Evolutionary conservation across 1,140 invertebrate species (phyloP), one percentile per base, ranked within the genome.

Genomic region (Globodera ellingtonae): DNA sequence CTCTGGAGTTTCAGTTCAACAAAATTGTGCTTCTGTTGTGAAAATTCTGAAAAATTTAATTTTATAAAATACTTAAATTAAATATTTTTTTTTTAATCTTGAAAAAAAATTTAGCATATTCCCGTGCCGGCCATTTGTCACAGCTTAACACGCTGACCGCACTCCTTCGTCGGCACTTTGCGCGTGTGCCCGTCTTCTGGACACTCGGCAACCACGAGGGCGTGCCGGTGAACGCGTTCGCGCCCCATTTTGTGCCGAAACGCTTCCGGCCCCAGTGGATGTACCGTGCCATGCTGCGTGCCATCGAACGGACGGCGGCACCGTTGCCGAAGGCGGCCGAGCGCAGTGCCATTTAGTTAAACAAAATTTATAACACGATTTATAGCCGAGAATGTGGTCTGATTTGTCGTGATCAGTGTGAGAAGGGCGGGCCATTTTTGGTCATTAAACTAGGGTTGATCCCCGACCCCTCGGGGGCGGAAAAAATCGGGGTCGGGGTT

Each of bases 151-250:
- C 81, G 69, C 59, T 89, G 72, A 72, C 66, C 48, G 52, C 13
- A 1, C 69, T 89, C 4, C 50, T 89, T n/a, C 52, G 85, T 46
- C 81, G 70, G 6, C 78, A 89, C 72, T 87, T 89, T 47, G 83
- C 84, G 6, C 71, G 76, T 7, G 87, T 84, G 24, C 87, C 87
- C n/a, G 80, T 84, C 21, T 89, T 88, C 77, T 89, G 88, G 88
- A 83, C 82, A 5, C 56, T 88, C n/a, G 82, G 87, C n/a, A 89
- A 89, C 81, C 87, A 89, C 65, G 87, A 89, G 81, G 87, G 88
- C 44, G 88, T 88, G 21, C 86, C 86, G n/a, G 88, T 88, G 7
- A 88, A 88, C 66, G 75, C 69, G 76, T 89, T 89, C 78, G 87
- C 88, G 5, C 87, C 87, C 48, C 87, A 89, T 72, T 81, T 76